Evolutionary conservation across 2,888 invertebrate species (phyloP), one percentile per base, ranked within the genome.

Genomic region (Drosophila barbarae): DNA sequence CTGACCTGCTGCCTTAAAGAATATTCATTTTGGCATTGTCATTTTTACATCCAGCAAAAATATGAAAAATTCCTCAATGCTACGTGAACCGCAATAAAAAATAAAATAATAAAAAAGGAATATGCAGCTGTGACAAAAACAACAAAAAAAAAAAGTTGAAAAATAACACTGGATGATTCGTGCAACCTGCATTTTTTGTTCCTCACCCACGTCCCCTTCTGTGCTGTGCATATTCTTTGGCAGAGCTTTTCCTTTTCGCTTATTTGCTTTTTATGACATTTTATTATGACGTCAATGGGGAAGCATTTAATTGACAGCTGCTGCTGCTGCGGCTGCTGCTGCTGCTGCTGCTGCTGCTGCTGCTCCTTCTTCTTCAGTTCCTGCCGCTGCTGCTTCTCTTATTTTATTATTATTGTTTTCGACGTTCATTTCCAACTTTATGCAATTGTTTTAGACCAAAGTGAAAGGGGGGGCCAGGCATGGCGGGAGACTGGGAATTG

Each of bases 211-310:
- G 7, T 18, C 32, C 26, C 34, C 15, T 2, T 6, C 13, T n/a
- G 26, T 54, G 18, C 44, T 38, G 30, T 44, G 59, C 36, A 38
- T 46, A 46, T 57, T 59, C 44, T 32, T 42, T 56, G 23, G 15
- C 23, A 53, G 9, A 13, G 44, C 32, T 32, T 18, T 30, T 53
- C 13, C 18, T 32, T 15, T 10, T 39, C 15, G 21, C 42, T 23
- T 28, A 23, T 42, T 50, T 42, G 15, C 41, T 34, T 50, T 50
- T 63, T 30, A 28, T 46, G 51, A 52, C 44, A 44, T 50, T 61
- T 50, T 51, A 51, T 63, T 63, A 52, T 65, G 65, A 65, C 44
- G 63, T 61, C 63, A 61, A 61, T 58, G 59, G 57, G 21, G 34
- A 23, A 12, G 41, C 15, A 21, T 49, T 61, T 61, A 61, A 61